phyloP scores from a whole-genome alignment of 2,888 invertebrate species.

The Trypoxylon attenuatum region DNA sequence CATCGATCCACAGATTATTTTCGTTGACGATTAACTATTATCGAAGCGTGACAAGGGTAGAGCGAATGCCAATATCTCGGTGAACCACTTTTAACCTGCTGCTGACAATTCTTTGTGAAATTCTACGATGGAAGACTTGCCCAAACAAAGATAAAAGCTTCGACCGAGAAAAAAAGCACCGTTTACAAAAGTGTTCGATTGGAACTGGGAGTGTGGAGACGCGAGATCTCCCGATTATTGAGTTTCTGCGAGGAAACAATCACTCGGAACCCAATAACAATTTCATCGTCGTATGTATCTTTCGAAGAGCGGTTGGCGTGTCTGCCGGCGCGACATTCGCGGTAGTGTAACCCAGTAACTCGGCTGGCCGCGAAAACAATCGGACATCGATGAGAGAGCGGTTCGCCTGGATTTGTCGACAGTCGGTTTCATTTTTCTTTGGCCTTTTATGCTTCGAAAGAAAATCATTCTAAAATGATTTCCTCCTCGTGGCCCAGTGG shows the following conservation, averaged over 20 bases:
- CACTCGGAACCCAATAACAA: slow-evolving; percentile 17
- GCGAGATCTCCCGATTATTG: slow-evolving; percentile 4
- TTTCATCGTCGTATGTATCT: slow-evolving; percentile 1
- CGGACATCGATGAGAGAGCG: slow-evolving; percentile 19
- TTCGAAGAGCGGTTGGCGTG: background rate
- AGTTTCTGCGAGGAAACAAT: slow-evolving; percentile 5
- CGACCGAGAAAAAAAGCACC: too few relatives aligned
- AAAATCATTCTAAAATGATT: background rate
- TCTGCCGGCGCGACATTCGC: background rate
- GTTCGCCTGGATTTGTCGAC: slow-evolving; percentile 2
- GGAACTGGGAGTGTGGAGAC: background rate
- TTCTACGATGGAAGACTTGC: too few relatives aligned
- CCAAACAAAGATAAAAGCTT: too few relatives aligned
- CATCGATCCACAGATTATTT: too few relatives aligned
- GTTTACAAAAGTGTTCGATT: too few relatives aligned
- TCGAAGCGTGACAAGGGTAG: too few relatives aligned
- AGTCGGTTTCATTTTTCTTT: slow-evolving; percentile 8
- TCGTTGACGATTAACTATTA: too few relatives aligned
- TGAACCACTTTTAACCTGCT: too few relatives aligned
- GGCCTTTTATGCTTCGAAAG: background rate
- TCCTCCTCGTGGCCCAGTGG: background rate
- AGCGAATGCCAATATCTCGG: too few relatives aligned
- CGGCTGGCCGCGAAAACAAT: slow-evolving; percentile 21
- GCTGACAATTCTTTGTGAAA: too few relatives aligned
- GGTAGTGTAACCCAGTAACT: background rate